Evolutionary conservation across 2,113 vertebrate genomes (phyloP), one percentile per base, ranked within the genome.

Genomic region (Mixornis gularis): DNA sequence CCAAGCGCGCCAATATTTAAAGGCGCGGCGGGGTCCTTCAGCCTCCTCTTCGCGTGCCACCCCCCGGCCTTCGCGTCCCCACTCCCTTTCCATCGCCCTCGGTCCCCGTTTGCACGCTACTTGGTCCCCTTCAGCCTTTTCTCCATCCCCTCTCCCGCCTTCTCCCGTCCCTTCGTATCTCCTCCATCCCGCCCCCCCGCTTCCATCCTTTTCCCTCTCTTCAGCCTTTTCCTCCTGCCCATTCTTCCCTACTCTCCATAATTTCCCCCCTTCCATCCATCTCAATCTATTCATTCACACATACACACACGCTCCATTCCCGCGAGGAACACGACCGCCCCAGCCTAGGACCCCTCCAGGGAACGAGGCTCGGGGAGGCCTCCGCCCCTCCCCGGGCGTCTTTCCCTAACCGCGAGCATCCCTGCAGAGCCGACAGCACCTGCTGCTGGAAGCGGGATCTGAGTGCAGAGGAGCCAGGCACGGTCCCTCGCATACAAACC

Each of bases 21-120:
- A 96, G 96, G 94, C 70, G 74, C 96, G 55, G 87, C 82, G 60
- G 51, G n/a, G 27, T 53, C 49, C 68, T 53, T 21, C 34, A 10
- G 5, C 29, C 22, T 21, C 32, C 25, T 43, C 40, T 52, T 52
- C 32, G 27, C 53, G 27, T 24, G 30, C 41, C 41, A 3, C 41
- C 29, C 18, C 51, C 68, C 44, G 9, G n/a, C n/a, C 44, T 34
- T 36, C 68, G 12, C 13, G 43, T 32, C 29, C 21, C 51, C 68
- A 3, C 46, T 72, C 30, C 24, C 26, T 40, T 64, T 56, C 38
- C 46, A 32, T 30, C 6, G 16, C 49, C 46, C 38, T 49, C 8
- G 17, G 34, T 25, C 6, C 32, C 32, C 25, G 30, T 51, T 55
- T n/a, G 62, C 41, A 6, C 22, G 29, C 22, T 49, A 11, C 26